These are phyloP conservation scores for Lethenteron reissneri DNA, from an alignment of 2,113 vertebrate species.

Conservation along the genomic window DNA sequence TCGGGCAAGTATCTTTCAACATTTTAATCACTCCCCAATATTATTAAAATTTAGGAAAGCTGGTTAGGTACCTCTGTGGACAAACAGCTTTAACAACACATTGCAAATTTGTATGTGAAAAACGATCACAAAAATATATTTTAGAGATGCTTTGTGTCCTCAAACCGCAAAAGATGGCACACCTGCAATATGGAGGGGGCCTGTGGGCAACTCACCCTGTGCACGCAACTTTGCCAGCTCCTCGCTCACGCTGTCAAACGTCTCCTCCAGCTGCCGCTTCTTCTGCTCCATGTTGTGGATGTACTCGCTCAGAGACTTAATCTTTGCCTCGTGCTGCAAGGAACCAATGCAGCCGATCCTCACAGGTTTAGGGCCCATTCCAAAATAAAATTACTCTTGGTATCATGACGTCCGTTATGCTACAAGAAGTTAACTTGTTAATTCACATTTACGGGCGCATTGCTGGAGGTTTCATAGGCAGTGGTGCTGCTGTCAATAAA, in stretches of 20 bases:
- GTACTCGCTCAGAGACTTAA: slow-evolving; percentile 67
- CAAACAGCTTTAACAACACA: no score
- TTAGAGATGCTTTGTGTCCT: no score
- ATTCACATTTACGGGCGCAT: neutral
- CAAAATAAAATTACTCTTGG: no score
- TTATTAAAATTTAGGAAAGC: no score
- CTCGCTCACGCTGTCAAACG: slow-evolving; percentile 49
- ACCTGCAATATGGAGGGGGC: neutral
- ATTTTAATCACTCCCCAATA: no score
- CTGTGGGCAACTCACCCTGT: slow-evolving; percentile 30
- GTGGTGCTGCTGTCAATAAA: neutral
- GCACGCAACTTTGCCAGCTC: slow-evolving; percentile 50
- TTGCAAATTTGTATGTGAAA: no score
- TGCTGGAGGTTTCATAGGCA: neutral
- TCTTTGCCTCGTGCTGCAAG: slow-evolving; percentile 63
- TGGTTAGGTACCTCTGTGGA: no score
- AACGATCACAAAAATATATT: no score
- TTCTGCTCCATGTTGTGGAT: slow-evolving; percentile 81
- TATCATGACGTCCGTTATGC: neutral
- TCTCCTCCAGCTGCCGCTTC: slow-evolving; percentile 60
- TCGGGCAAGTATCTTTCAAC: no score
- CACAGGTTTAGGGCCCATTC: no score
- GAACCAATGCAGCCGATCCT: neutral
- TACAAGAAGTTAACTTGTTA: neutral
- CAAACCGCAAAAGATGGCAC: no score